Evolutionary conservation across 2,888 invertebrate genomes (phyloP).

Genomic region (Auanema sp.): DNA sequence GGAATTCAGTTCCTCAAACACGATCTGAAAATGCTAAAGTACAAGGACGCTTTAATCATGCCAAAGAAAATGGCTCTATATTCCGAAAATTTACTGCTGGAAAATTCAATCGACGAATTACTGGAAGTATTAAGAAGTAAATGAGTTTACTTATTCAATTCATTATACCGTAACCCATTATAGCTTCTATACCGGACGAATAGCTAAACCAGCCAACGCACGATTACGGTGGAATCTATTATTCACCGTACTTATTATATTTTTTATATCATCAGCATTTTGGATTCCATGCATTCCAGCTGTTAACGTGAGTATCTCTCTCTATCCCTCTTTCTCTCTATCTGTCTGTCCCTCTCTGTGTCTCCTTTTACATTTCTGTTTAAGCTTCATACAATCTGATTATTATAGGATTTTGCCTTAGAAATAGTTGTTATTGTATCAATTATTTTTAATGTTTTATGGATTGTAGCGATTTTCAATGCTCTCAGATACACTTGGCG

Average conservation of each 20-base stretch:
- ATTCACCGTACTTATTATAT: conserved; percentile 54
- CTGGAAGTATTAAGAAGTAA: too few species aligned
- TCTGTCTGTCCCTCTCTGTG: too few species aligned
- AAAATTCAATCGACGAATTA: too few species aligned
- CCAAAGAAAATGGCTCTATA: too few species aligned
- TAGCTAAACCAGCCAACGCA: conserved; percentile 51
- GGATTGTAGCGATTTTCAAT: conserved; percentile 53
- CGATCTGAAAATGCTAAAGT: too few species aligned
- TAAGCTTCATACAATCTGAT: background rate
- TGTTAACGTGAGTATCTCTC: conserved; percentile 23
- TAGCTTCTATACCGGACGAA: conserved; percentile 43
- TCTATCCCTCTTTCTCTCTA: background rate
- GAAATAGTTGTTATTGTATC: conserved; percentile 52
- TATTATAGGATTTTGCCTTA: conserved; percentile 43
- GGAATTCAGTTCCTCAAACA: too few species aligned
- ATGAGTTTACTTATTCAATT: too few species aligned
- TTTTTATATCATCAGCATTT: conserved; percentile 51
- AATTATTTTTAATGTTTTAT: conserved; percentile 44
- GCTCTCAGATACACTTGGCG: conserved; percentile 44
- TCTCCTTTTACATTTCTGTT: background rate
- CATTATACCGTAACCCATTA: too few species aligned
- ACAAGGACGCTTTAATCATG: too few species aligned
- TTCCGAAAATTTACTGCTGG: too few species aligned
- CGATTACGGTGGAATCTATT: conserved; percentile 58
- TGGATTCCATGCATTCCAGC: conserved; percentile 54